Evolutionary conservation across 2,797 vertebrate species (phyloP), one percentile per base, ranked within the genome.

Genomic region (Falco peregrinus): DNA sequence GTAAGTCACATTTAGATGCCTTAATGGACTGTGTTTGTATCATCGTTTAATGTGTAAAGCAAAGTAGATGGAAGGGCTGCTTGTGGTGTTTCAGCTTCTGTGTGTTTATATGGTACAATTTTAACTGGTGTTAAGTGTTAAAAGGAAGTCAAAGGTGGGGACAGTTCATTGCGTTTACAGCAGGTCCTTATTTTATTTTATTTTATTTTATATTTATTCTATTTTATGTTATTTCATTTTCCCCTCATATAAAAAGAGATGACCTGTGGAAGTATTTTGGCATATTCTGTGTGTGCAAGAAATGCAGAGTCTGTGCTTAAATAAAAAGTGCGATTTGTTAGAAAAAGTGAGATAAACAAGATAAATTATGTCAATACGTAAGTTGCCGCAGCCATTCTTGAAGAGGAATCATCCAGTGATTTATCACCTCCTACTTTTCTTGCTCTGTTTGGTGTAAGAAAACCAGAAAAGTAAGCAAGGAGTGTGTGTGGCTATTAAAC

Each of bases 11-110:
- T 94, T 97, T 86, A 95, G 91, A 95, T 94, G 84, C 76, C 76
- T 96, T 97, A 97, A 97, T 97, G 96, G 96, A 84, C 57, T 96
- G 74, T 87, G 65, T 89, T 96, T 89, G 94, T 89, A 63, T 96
- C 10, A 84, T 95, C 93, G 94, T 92, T 95, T 96, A 96, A 76
- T 81, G 90, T 90, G 90, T 96, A 95, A 97, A 97, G 95, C 48
- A 61, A 80, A 97, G 76, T 65, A 78, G 94, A 75, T 73, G 65
- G 83, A 96, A 97, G 80, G 81, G 80, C 89, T 95, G 90, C 73
- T 78, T 0, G 1, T 91, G 90, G 51, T 80, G 35, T 93, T 96
- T 92, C 91, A 93, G 76, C 87, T 78, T 84, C 81, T 77, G 26
- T 65, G 61, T 90, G 65, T 90, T 92, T 74, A 82, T 85, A 45